Evolutionary conservation across 2,113 vertebrate genomes (phyloP), one percentile per base, ranked within the genome.

Genomic region (Tupaia chinensis): DNA sequence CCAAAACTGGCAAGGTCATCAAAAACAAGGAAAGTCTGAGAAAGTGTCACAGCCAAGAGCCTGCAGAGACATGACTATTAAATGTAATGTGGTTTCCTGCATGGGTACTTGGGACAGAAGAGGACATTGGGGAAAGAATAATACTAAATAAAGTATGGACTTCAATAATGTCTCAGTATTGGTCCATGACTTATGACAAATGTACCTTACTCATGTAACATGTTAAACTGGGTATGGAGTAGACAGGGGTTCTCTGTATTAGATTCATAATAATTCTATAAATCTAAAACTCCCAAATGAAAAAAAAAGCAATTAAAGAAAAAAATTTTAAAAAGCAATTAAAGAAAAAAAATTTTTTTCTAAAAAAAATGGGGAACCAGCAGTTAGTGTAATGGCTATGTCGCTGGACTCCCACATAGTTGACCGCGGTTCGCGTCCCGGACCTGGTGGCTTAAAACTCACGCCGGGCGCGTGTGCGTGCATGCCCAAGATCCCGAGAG

Each of bases 251-350:
- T 93, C 58, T 91, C 92, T 86, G 3, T 25, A 54, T 22, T 79
- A 53, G n/a, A 34, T 74, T 80, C 56, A 87, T 61, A 73, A 91
- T 76, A 82, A 88, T 56, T 90, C 81, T 92, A 4, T 78, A 81
- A 83, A 72, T 78, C n/a, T 80, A 72, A 89, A 80, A 83, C 61
- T 87, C n/a, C 86, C 68, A 94, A 94, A 74, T 54, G 54, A 32
- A 32, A 92, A 79, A 54, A 19, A 65, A 13, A 92, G 53, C 4
- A 76, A 83, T 58, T 89, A 76, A 96, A 92, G 91, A 11, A 7
- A 69, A 86, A 60, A 32, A 32, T 32, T 32, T 32, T 32, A 32
- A 32, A 32, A 32, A 32, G 32, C 32, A 32, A 32, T 32, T 32
- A 32, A 32, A 32, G 32, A 32, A 32, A 32, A 32, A 32, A 32